Evolutionary conservation across 2,113 vertebrate genomes (phyloP).

Genomic region (Cyanoderma ruficeps): DNA sequence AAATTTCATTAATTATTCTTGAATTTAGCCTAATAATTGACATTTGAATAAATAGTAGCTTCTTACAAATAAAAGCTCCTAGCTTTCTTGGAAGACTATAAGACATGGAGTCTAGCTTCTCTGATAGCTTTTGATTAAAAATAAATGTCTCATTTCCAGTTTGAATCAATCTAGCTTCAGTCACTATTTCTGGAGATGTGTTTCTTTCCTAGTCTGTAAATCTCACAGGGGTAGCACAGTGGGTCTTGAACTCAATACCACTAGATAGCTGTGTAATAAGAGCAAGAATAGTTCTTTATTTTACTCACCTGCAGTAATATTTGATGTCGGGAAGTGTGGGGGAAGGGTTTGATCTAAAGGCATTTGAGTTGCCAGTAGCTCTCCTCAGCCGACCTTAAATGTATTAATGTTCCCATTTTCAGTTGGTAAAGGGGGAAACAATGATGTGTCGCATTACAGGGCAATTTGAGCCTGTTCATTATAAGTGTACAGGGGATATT

Average conservation of each 20-base stretch:
- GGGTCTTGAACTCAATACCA: background rate
- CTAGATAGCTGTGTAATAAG: background rate
- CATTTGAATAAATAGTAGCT: background rate
- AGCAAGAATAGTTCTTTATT: background rate
- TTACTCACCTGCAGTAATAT: background rate
- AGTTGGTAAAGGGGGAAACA: background rate
- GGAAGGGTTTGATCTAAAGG: background rate
- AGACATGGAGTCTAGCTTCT: background rate
- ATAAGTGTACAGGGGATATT: background rate
- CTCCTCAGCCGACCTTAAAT: background rate
- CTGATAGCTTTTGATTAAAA: conserved; percentile 28
- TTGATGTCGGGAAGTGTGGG: background rate
- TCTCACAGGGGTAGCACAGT: background rate
- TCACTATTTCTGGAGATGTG: background rate
- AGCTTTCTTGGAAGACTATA: background rate
- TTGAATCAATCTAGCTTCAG: background rate
- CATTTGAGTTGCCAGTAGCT: background rate
- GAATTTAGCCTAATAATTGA: background rate
- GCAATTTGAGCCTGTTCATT: conserved; percentile 9
- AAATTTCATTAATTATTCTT: background rate
- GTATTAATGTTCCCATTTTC: background rate
- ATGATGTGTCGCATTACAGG: background rate
- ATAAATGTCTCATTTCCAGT: background rate
- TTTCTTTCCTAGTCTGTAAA: background rate
- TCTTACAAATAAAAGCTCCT: background rate